A percentile compares a stretch with the other conserved stretches of the same genome.
phyloP scores from a whole-genome alignment of 1,140 invertebrate genomes.

The Tetramorium parvispinum region DNA sequence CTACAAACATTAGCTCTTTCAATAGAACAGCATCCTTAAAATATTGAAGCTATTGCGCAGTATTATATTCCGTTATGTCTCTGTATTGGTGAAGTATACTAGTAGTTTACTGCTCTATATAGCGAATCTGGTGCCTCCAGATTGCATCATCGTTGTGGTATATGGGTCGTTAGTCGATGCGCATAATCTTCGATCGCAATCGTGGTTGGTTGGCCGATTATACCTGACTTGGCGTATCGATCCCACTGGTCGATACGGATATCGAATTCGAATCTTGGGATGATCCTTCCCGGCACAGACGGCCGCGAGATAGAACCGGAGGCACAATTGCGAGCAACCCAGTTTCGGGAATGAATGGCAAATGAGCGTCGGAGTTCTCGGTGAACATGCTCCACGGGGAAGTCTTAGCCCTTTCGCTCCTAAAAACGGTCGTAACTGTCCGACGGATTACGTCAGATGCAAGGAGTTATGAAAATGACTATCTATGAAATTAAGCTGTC shows the following conservation, averaged over 20 bases:
- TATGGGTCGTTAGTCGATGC: conserved; percentile 70
- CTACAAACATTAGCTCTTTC: not conserved
- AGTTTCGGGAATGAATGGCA: conserved; percentile 70
- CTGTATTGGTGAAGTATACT: conserved; percentile 24
- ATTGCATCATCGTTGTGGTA: conserved; percentile 75
- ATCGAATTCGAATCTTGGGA: conserved; percentile 59
- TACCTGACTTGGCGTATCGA: conserved; percentile 71
- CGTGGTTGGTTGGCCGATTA: conserved; percentile 59
- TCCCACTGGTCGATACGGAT: conserved; percentile 72
- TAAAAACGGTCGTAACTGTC: conserved; percentile 26
- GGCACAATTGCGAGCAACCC: conserved; percentile 67
- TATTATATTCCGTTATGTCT: not conserved
- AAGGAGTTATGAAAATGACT: conserved; percentile 19
- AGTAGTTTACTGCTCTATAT: not conserved
- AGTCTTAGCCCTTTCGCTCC: conserved; percentile 28
- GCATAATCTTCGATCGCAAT: conserved; percentile 77
- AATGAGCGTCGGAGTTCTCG: conserved; percentile 42
- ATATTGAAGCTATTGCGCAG: conserved; percentile 17
- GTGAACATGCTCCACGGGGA: not conserved
- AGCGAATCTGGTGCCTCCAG: conserved; percentile 59
- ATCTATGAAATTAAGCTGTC: not conserved
- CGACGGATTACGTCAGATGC: conserved; percentile 23
- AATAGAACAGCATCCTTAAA: not conserved
- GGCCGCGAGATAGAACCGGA: conserved; percentile 57
- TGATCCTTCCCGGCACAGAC: conserved; percentile 49